phyloP scores from a whole-genome alignment of 2,888 invertebrate species.

The Hylaea fasciaria region DNA sequence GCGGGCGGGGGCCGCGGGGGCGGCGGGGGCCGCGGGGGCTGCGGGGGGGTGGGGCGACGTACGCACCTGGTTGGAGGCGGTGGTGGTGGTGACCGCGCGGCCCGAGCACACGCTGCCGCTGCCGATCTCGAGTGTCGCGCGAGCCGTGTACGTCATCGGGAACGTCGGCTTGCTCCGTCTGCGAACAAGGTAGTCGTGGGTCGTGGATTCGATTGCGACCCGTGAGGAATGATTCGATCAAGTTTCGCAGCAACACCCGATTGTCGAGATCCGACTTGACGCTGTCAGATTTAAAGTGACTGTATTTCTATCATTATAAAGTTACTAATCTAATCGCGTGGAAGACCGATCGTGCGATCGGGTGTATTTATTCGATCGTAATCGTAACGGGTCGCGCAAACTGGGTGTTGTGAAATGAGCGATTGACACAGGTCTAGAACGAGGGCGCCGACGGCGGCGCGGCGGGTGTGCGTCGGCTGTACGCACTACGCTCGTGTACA shows the following conservation, averaged over 20 bases:
- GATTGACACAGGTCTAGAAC: constrained; percentile 12
- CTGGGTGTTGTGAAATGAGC: too few species aligned
- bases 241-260: too few species aligned
- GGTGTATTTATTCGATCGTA: too few species aligned
- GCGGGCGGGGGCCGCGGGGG: constrained; percentile 17
- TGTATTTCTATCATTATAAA: too few species aligned
- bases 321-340: too few species aligned
- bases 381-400: too few species aligned
- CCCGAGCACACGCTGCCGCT: constrained; percentile 79
- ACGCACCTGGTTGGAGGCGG: constrained; percentile 83
- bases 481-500: not conserved
- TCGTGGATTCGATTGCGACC: too few species aligned
- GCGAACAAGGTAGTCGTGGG: constrained; percentile 65
- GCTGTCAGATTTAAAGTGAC: too few species aligned
- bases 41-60: constrained; percentile 44
- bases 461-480: too few species aligned
- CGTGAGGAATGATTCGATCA: too few species aligned
- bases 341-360: too few species aligned
- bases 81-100: constrained; percentile 83
- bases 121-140: constrained; percentile 82
- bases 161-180: constrained; percentile 78
- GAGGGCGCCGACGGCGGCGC: not conserved
- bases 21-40: constrained; percentile 16
- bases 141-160: constrained; percentile 83
- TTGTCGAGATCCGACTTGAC: too few species aligned